Base-by-base conservation (phyloP, 2,888 invertebrate species). In the Enoplolaimus lenunculus region DNA sequence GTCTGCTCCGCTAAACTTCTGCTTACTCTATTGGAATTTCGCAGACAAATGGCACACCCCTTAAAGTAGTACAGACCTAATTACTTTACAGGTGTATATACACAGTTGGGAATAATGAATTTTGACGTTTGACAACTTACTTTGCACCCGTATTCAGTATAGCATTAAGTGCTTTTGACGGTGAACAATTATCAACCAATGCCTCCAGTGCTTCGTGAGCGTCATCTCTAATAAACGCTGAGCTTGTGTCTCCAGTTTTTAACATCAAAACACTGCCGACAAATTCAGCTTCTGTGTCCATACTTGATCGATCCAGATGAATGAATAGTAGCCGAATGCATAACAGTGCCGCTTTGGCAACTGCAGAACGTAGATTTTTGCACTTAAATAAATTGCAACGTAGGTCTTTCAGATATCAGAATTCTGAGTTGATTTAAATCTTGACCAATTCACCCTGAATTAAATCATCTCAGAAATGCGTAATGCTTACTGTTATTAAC, bases 301-400 rank as follows among this genome's bases (percentile, higher is more conserved):
- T 84, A n/a, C n/a, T n/a, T 71, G 77, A 76, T 73, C 80, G 81
- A 73, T 82, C 82, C 68, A 84, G 77, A 71, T 77, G 74, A 31
- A 84, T 83, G 80, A 91, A 94, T 75, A 97, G 82, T 72, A 91
- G 89, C 0, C 88, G 88, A 60, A 93, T 84, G 3, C 90, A 87
- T 73, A 87, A 85, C 78, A 95, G 92, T 26, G 94, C 93, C 1
- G 89, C 87, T 67, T 94, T 86, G 0, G 94, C 89, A 0, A 93
- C 93, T 80, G 93, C 91, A 0, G 95, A 95, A 31, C 97, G 86
- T 73, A 97, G 84, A 81, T 93, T 95, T 75, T 89, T 88, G 66
- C 91, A 88, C 78, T 93, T 21, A 45, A 45, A 45, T 45, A 21
- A 45, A 45, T n/a, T n/a, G n/a, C n/a, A n/a, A n/a, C n/a, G n/a